Conservation (phyloP, 2,888 invertebrate species). For the Lasioglossum morio region DNA sequence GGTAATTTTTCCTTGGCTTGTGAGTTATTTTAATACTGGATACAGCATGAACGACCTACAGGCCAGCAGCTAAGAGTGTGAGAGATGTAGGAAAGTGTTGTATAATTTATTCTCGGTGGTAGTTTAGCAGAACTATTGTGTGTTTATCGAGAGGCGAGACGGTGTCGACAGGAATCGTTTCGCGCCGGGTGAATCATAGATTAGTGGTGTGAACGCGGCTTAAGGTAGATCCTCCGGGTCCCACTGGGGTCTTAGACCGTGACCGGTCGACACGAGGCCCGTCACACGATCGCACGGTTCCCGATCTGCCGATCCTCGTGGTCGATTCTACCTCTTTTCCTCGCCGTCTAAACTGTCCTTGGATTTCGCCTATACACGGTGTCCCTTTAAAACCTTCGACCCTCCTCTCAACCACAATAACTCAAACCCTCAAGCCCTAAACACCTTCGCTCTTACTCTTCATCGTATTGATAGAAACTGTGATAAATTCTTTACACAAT, state of each 20-base stretch:
- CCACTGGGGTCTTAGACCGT: constrained; percentile 66
- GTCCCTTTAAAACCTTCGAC: constrained; percentile 1
- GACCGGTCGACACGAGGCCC: constrained; percentile 70
- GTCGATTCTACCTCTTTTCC: constrained; percentile 67
- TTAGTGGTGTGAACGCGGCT: constrained; percentile 57
- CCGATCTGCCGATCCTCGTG: constrained; percentile 66
- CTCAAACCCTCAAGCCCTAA: neutral
- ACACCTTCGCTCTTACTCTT: too few species aligned
- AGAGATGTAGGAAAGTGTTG: neutral
- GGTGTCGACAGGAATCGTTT: constrained; percentile 23
- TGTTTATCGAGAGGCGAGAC: neutral
- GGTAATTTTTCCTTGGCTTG: neutral
- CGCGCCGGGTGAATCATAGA: constrained; percentile 29
- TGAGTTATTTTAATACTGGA: neutral
- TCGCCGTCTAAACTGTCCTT: constrained; percentile 59
- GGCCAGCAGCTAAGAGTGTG: neutral
- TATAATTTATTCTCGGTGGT: neutral
- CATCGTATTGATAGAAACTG: neutral
- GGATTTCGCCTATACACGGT: constrained; percentile 37
- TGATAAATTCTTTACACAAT: neutral
- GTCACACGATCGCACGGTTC: constrained; percentile 74
- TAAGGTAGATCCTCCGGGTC: constrained; percentile 62
- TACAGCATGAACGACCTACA: neutral
- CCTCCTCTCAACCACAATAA: neutral
- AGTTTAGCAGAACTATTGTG: constrained; percentile 5